phyloP scores from a whole-genome alignment of 2,888 invertebrate species.

The Caenorhabditis sp. region DNA sequence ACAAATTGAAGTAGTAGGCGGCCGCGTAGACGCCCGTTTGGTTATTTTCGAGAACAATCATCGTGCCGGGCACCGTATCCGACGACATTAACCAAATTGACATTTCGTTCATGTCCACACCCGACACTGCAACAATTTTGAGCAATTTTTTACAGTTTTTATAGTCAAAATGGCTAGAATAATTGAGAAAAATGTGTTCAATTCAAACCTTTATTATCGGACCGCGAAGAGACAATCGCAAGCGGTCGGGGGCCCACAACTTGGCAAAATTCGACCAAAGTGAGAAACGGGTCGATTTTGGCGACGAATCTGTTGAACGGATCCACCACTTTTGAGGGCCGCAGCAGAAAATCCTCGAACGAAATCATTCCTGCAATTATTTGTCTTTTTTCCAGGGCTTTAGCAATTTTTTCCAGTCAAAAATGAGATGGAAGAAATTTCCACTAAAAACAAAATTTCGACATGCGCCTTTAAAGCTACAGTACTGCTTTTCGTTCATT shows the following conservation, averaged over 20 bases:
- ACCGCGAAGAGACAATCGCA: conserved; percentile 48
- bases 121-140: conserved; percentile 44
- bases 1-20: conserved; percentile 71
- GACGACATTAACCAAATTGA: conserved; percentile 76
- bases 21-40: conserved; percentile 73
- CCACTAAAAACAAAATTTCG: no score
- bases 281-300: conserved; percentile 63
- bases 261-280: conserved; percentile 76
- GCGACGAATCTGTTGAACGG: conserved; percentile 64
- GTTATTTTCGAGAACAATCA: conserved; percentile 72
- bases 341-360: conserved; percentile 57
- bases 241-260: conserved; percentile 72
- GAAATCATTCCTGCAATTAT: no score
- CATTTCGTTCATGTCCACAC: conserved; percentile 70
- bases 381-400: no score
- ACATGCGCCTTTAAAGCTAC: no score
- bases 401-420: not conserved
- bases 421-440: no score
- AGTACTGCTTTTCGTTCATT: no score
- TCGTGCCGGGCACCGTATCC: conserved; percentile 71
- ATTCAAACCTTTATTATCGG: conserved; percentile 31
- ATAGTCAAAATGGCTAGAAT: no score
- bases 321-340: conserved; percentile 58
- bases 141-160: no score
- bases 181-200: no score